Evolutionary conservation across 2,113 vertebrate species (phyloP), one percentile per base, ranked within the genome.

Genomic region (Petrocephalus zakoni): DNA sequence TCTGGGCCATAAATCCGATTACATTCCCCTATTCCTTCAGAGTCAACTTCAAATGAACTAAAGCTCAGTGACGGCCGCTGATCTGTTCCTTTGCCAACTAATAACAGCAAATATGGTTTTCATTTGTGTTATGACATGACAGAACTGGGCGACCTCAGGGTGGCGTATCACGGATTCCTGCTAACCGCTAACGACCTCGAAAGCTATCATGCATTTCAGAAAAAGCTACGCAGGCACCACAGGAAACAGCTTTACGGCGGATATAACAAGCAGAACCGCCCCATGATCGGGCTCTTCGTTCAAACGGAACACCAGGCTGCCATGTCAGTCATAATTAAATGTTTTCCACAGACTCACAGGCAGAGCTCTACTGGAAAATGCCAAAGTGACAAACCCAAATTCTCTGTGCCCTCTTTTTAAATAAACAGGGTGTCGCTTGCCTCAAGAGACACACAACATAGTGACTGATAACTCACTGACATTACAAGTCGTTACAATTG

Each of bases 1-100:
- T 11, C 25, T 15, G 0, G 15, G 2, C 56, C 19, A 21, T 55
- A 86, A 86, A 86, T 85, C 49, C 13, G 5, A 34, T 86, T 37
- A 55, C 25, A 55, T 86, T 86, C 52, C 5, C 25, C 84, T 15
- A 21, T 55, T 86, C n/a, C 52, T 55, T 49, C 82, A n/a, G 47
- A 90, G 88, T 91, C 82, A 89, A 92, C 93, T 93, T 93, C 89
- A 93, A 89, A 81, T 87, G 64, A 92, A 84, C 56, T 15, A 15
- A 90, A 78, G 89, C 87, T 89, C 91, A 87, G 86, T 61, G 87
- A 78, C 75, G 46, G 75, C 75, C 19, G 37, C 42, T 81, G 75
- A 81, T 46, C 34, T 10, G 19, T 21, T 17, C 11, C 34, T 46
- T 81, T 81, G 75, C 19, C 29, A 81, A 2, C 42, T 81, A 42